Percentiles rank a stretch among this genome's conserved stretches.
These are phyloP conservation scores for Drosophila cardini DNA, from an alignment of 1,140 invertebrate species.

Conservation along the genomic window DNA sequence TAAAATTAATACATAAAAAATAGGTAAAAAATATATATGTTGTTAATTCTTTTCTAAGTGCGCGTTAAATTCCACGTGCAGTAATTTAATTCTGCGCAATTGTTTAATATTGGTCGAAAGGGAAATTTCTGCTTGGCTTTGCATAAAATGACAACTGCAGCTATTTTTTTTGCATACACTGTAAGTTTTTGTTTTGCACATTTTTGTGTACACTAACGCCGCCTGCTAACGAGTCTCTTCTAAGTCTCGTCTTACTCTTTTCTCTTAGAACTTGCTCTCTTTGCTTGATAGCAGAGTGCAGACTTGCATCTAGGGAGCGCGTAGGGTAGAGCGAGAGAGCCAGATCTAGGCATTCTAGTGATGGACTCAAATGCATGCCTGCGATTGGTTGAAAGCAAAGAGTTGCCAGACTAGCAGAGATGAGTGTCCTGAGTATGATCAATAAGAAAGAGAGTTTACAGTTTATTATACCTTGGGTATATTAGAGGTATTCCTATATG, in stretches of 20 bases:
- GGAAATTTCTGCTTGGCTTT: conserved; percentile 8
- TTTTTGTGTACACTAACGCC: background rate
- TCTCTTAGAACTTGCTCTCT: conserved; percentile 2
- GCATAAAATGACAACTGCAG: conserved; percentile 6
- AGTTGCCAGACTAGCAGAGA: background rate
- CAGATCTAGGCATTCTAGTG: background rate
- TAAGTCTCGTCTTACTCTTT: background rate
- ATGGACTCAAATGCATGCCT: background rate
- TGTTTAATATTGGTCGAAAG: background rate
- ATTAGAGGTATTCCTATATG: too few species aligned
- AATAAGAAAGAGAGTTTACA: too few species aligned
- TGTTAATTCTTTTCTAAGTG: conserved; percentile 5
- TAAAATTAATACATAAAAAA: background rate
- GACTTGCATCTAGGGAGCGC: background rate
- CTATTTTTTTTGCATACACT: background rate
- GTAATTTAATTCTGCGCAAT: background rate
- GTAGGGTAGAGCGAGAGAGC: background rate
- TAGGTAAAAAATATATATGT: background rate
- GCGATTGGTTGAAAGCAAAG: background rate
- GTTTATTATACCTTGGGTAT: too few species aligned
- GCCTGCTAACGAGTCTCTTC: background rate
- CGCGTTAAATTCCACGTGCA: conserved; percentile 3
- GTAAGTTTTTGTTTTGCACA: background rate
- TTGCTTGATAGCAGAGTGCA: background rate
- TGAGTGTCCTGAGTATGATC: background rate